phyloP scores from a whole-genome alignment of 2,888 invertebrate species.

The Drosophila stalkeri region DNA sequence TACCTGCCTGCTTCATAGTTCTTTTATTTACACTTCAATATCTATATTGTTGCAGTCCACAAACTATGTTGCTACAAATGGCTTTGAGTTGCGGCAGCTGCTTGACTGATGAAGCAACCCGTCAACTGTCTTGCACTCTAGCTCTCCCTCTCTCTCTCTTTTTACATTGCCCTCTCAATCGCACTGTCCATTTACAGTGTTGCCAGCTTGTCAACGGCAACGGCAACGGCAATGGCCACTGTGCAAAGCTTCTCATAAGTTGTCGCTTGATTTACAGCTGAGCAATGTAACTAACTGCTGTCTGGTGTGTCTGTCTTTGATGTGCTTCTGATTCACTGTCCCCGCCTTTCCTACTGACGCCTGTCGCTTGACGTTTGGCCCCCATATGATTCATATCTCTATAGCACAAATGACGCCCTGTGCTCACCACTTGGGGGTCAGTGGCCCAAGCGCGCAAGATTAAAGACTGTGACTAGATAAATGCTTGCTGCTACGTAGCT shows the following conservation, averaged over 20 bases:
- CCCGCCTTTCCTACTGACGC: not conserved
- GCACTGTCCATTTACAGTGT: constrained; percentile 34
- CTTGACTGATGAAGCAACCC: constrained; percentile 38
- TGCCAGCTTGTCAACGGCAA: constrained; percentile 54
- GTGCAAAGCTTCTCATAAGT: constrained; percentile 49
- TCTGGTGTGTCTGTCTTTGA: constrained; percentile 29
- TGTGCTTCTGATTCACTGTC: constrained; percentile 34
- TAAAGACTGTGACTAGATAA: not conserved
- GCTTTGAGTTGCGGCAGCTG: constrained; percentile 20
- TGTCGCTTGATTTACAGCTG: constrained; percentile 49
- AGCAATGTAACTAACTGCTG: constrained; percentile 43
- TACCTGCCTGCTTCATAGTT: constrained; percentile 22
- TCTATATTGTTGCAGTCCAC: constrained; percentile 25
- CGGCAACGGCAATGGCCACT: constrained; percentile 10
- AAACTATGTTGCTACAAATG: constrained; percentile 35
- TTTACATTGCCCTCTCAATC: not conserved
- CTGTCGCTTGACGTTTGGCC: not conserved
- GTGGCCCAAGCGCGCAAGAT: constrained; percentile 39
- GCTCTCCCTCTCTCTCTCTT: not conserved
- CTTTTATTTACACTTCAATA: constrained; percentile 24
- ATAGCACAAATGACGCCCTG: constrained; percentile 26
- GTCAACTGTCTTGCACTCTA: constrained; percentile 13
- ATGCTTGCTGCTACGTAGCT: constrained; percentile 2
- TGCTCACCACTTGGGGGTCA: constrained; percentile 33
- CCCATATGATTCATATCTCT: constrained; percentile 44